These are phyloP conservation scores for Cenopis cana DNA, from an alignment of 2,888 invertebrate genomes.

Conservation along the genomic window DNA sequence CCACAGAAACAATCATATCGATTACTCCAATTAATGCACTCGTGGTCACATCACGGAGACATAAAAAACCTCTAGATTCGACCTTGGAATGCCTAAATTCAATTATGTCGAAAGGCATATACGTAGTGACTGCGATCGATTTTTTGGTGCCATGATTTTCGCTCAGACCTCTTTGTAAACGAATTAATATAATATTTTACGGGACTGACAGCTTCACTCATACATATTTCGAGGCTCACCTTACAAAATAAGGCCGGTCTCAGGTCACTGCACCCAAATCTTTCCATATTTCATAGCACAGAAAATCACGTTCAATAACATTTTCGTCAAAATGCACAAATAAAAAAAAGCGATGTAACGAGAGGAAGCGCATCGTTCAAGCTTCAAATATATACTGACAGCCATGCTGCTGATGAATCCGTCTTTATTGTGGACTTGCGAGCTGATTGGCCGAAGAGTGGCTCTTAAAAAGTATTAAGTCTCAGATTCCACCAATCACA, in stretches of 20 bases:
- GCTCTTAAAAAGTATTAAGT: slow-evolving; percentile 65
- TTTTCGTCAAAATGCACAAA: slow-evolving; percentile 82
- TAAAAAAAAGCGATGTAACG: slow-evolving; percentile 87
- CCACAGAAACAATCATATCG: slow-evolving; percentile 61
- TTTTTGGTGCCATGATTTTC: slow-evolving; percentile 64
- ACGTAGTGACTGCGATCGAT: slow-evolving; percentile 67
- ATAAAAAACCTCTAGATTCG: slow-evolving; percentile 59
- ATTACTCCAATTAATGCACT: slow-evolving; percentile 64
- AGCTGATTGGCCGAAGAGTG: slow-evolving; percentile 86
- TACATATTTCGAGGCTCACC: slow-evolving; percentile 61
- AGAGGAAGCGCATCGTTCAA: slow-evolving; percentile 94
- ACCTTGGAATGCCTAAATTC: slow-evolving; percentile 70
- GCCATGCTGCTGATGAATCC: slow-evolving; percentile 95
- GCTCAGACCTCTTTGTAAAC: slow-evolving; percentile 47
- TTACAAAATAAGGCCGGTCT: slow-evolving; percentile 67
- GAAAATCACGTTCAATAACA: slow-evolving; percentile 84
- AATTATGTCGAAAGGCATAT: slow-evolving; percentile 67
- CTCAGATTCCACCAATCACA: slow-evolving; percentile 66
- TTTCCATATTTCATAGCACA: slow-evolving; percentile 82
- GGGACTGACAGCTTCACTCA: slow-evolving; percentile 17
- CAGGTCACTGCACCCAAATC: slow-evolving; percentile 83
- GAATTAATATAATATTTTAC: slow-evolving; percentile 42
- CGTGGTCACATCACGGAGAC: slow-evolving; percentile 49
- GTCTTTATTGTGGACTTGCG: slow-evolving; percentile 91
- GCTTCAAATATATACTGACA: slow-evolving; percentile 99